Evolutionary conservation across 2,797 vertebrate species (phyloP).

Genomic region (Epinephelus malabaricus): DNA sequence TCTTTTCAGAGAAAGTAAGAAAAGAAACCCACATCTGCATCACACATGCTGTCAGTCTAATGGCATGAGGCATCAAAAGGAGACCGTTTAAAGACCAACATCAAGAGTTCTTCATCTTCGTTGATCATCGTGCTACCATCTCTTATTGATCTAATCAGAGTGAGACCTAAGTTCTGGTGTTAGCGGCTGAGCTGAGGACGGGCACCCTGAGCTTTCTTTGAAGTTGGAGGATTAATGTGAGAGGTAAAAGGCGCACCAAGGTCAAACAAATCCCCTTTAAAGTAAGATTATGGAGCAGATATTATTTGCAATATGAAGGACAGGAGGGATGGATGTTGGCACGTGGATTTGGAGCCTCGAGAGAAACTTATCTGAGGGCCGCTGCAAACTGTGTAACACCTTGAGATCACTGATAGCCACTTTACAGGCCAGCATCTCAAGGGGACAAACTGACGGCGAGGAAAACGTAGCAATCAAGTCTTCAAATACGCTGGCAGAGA

Average conservation of each 20-base stretch:
- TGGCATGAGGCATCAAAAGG: constrained; percentile 15
- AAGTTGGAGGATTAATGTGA: constrained; percentile 54
- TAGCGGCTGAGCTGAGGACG: constrained; percentile 25
- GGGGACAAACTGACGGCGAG: constrained; percentile 1
- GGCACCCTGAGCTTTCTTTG: constrained; percentile 19
- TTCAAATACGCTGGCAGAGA: constrained; percentile 40
- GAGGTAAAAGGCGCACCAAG: constrained; percentile 39
- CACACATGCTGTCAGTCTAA: neutral
- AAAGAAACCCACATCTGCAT: constrained; percentile 6
- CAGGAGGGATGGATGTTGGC: constrained; percentile 20
- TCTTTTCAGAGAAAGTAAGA: constrained; percentile 15
- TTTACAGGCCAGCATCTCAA: constrained; percentile 11
- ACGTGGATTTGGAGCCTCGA: neutral
- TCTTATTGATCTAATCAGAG: constrained; percentile 64
- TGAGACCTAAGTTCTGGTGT: constrained; percentile 33
- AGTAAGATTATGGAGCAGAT: constrained; percentile 14
- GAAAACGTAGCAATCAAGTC: constrained; percentile 43
- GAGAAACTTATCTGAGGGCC: neutral
- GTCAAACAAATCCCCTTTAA: constrained; percentile 46
- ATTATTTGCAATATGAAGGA: constrained; percentile 12
- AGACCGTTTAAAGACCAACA: constrained; percentile 24
- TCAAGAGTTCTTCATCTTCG: constrained; percentile 38
- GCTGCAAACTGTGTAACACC: constrained; percentile 16
- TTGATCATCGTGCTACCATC: constrained; percentile 45
- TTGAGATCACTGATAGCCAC: constrained; percentile 21